Evolutionary conservation across 1,140 invertebrate genomes (phyloP).

Genomic region (Pollicipes pollicipes): DNA sequence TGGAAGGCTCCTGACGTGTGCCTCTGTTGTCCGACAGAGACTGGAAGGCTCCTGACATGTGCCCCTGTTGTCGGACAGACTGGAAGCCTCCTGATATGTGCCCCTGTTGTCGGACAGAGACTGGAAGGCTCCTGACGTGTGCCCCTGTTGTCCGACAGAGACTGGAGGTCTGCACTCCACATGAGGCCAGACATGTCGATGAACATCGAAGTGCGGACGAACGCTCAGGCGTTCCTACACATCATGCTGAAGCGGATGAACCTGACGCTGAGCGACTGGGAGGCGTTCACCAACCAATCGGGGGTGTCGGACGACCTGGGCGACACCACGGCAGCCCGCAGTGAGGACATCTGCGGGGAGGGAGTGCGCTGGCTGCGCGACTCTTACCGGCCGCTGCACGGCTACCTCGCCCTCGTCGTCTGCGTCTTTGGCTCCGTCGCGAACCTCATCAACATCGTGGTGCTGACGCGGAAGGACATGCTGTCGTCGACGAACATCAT

Average conservation of each 20-base stretch:
- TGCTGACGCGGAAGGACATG: slow-evolving; percentile 68
- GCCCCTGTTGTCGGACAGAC: too few species aligned
- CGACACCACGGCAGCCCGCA: too few species aligned
- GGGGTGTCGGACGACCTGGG: neutral
- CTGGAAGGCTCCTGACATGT: too few species aligned
- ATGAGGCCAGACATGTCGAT: too few species aligned
- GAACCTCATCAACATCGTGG: slow-evolving; percentile 72
- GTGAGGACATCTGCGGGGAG: neutral
- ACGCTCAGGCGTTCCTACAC: neutral
- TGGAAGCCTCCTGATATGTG: too few species aligned
- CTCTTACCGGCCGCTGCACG: slow-evolving; percentile 31
- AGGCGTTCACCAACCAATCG: neutral
- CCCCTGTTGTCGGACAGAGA: too few species aligned
- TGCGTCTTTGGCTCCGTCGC: slow-evolving; percentile 73
- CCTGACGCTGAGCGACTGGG: neutral
- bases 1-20: too few species aligned
- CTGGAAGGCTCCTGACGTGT: too few species aligned
- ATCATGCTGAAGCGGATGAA: neutral
- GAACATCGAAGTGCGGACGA: neutral
- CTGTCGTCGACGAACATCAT: slow-evolving; percentile 66
- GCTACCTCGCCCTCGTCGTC: slow-evolving; percentile 48
- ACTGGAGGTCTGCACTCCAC: too few species aligned
- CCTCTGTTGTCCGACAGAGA: too few species aligned
- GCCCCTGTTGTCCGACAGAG: too few species aligned
- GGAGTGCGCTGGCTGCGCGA: neutral